Evolutionary conservation across 2,797 vertebrate genomes (phyloP).

Genomic region (Cossypha caffra): DNA sequence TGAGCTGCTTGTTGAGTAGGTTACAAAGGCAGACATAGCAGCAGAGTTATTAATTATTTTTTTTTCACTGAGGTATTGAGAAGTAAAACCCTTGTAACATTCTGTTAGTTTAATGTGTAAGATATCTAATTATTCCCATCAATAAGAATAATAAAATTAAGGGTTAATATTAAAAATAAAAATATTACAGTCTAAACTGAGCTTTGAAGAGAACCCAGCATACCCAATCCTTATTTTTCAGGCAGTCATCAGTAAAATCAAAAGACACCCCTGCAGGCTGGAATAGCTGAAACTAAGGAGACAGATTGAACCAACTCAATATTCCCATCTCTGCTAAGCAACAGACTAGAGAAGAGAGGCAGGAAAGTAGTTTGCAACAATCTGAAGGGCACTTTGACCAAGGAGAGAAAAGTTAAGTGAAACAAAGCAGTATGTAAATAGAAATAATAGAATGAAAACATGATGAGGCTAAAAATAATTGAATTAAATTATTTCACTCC

Average conservation of each 20-base stretch:
- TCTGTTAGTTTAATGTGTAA: not conserved
- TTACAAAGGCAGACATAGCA: slow-evolving; percentile 38
- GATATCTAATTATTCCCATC: not conserved
- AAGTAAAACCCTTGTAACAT: not conserved
- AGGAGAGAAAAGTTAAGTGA: not conserved
- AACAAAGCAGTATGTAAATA: not conserved
- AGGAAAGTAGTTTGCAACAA: not conserved
- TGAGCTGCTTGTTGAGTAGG: slow-evolving; percentile 39
- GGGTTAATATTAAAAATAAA: not conserved
- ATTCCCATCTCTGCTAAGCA: not conserved
- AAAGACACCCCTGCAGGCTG: not conserved
- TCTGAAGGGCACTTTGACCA: not conserved
- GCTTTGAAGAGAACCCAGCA: not conserved
- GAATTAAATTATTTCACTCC: not conserved
- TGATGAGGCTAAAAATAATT: not conserved
- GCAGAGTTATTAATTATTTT: slow-evolving; percentile 17
- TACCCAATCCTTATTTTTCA: not conserved
- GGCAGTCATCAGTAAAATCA: not conserved
- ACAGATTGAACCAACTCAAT: not conserved
- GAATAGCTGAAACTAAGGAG: not conserved
- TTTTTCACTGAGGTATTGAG: not conserved
- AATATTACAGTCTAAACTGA: not conserved
- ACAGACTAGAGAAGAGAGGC: not conserved
- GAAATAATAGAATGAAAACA: not conserved
- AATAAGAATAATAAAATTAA: not conserved